phyloP scores from a whole-genome alignment of 2,888 invertebrate genomes.

The Calameuta pallipes region DNA sequence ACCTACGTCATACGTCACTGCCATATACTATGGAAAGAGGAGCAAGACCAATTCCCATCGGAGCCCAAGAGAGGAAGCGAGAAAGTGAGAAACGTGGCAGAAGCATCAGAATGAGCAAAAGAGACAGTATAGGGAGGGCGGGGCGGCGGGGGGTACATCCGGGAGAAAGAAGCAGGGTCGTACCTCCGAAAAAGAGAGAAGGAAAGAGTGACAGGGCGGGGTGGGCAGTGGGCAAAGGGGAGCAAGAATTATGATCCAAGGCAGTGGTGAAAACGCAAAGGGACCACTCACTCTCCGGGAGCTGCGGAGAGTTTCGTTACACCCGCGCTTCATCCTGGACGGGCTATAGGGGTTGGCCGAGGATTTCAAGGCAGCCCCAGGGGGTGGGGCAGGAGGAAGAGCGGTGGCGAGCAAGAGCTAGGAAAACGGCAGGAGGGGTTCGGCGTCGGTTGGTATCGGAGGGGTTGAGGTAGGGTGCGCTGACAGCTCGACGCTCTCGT shows the following conservation, averaged over 20 bases:
- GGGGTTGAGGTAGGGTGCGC: conserved; percentile 56
- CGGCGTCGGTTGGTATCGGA: conserved; percentile 41
- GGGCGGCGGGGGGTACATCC: conserved; percentile 26
- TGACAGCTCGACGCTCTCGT: conserved; percentile 65
- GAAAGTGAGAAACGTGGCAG: conserved; percentile 21
- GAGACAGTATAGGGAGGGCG: conserved; percentile 29
- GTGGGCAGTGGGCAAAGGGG: conserved; percentile 33
- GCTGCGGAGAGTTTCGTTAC: conserved; percentile 23
- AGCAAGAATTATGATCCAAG: conserved; percentile 51
- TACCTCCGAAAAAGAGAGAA: not conserved
- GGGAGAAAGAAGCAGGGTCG: conserved; percentile 6
- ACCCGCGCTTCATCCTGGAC: conserved; percentile 20
- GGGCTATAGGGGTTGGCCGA: not conserved
- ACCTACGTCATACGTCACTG: not conserved
- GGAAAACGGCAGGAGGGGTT: conserved; percentile 28
- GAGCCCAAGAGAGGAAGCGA: conserved; percentile 38
- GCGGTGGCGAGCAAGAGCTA: conserved; percentile 1
- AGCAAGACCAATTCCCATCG: not conserved
- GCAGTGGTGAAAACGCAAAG: conserved; percentile 45
- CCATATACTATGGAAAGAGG: not conserved
- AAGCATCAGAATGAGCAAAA: conserved; percentile 16
- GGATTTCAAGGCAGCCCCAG: not conserved
- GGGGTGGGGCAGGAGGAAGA: conserved; percentile 9
- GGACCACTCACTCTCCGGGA: conserved; percentile 39
- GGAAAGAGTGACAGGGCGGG: conserved; percentile 30